Evolutionary conservation across 1,140 invertebrate species (phyloP), one percentile per base, ranked within the genome.

Genomic region (Drosophila seguyi): DNA sequence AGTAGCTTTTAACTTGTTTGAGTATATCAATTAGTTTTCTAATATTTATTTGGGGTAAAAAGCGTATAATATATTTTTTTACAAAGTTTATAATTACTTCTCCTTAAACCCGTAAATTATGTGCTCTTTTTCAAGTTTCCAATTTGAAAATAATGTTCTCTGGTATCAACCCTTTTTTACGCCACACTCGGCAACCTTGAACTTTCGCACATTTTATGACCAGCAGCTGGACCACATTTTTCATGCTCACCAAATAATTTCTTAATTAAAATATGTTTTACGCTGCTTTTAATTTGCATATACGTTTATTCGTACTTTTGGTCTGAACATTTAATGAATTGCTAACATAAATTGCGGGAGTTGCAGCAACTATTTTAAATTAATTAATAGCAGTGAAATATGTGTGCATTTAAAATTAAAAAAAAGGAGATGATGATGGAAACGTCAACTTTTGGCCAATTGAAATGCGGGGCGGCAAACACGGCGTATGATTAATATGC

Each of bases 401-500:
- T 68, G 53, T 65, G 76, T 20, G 52, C 53, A 66, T 62, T 68
- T 67, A 29, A 72, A 34, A 71, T n/a, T 31, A 2, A 38, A 61
- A n/a, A 25, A 34, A 34, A 20, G 65, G 52, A 0, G 13, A 36
- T 7, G 56, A 42, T 6, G 50, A 41, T 60, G 65, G 56, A 63
- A 79, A 62, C 66, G 79, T 82, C 75, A 75, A 68, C 57, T 55
- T 78, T 42, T 44, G 69, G 75, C 62, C 82, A 86, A 88, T 86
- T 86, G 83, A 88, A 86, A 88, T 86, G 79, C 83, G 42, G 78
- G 55, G 18, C 55, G 66, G 69, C 69, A 53, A 74, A 75, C 84
- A 58, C 42, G 71, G 76, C 76, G 76, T 80, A 86, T 90, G 85
- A 90, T 87, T 88, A 90, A 88, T 88, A 80, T 90, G 69, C 79